Evolutionary conservation across 2,113 vertebrate species (phyloP).

Genomic region (Gymnarchus niloticus): DNA sequence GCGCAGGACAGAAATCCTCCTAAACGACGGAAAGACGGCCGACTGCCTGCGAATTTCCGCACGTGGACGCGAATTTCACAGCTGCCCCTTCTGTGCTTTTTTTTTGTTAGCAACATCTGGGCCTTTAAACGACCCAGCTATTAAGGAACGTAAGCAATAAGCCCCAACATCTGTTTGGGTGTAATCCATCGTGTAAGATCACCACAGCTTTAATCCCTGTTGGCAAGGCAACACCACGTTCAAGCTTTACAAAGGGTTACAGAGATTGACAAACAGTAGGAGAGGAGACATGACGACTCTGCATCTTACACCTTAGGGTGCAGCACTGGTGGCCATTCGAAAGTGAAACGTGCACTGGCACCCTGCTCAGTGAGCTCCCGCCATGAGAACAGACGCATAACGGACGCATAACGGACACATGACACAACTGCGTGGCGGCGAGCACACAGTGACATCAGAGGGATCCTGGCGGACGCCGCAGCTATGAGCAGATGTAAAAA

Average conservation of each 20-base stretch:
- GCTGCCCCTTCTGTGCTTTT: neutral
- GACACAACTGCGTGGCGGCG: neutral
- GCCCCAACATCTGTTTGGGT: neutral
- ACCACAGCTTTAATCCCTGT: slow-evolving; percentile 27
- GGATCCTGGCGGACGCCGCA: neutral
- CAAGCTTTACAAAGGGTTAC: neutral
- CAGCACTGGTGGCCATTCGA: neutral
- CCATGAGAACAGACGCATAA: too few species aligned
- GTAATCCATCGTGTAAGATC: slow-evolving; percentile 20
- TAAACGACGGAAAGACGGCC: neutral
- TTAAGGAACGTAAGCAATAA: slow-evolving; percentile 7
- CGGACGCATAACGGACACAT: too few species aligned
- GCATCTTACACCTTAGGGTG: neutral
- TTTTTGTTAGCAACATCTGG: neutral
- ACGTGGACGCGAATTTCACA: neutral
- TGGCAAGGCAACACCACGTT: neutral
- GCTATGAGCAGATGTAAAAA: neutral
- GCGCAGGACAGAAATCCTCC: neutral
- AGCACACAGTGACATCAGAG: neutral
- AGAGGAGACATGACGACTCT: neutral
- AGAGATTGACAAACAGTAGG: neutral
- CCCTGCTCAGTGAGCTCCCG: too few species aligned
- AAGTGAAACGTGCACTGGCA: neutral
- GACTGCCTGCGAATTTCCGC: neutral
- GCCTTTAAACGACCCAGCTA: neutral